These are phyloP conservation scores for Syngnathus typhle DNA, from an alignment of 2,113 vertebrate species.

Conservation along the genomic window DNA sequence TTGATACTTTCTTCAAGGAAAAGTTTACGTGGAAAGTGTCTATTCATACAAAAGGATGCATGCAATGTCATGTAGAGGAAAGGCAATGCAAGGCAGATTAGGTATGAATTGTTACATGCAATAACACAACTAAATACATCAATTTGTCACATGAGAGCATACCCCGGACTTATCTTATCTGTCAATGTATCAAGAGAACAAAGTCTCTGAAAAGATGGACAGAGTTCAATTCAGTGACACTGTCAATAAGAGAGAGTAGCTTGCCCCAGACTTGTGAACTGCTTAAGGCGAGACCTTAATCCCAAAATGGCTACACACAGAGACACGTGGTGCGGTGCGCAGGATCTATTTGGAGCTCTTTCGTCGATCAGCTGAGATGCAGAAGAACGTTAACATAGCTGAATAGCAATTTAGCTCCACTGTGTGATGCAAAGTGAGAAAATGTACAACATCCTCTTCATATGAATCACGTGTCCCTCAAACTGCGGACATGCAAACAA, in stretches of 20 bases:
- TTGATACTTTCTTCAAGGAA: too few species aligned
- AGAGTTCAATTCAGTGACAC: neutral
- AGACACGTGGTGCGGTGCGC: too few species aligned
- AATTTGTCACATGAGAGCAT: too few species aligned
- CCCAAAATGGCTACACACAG: neutral
- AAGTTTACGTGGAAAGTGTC: too few species aligned
- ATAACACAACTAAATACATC: too few species aligned
- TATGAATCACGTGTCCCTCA: neutral
- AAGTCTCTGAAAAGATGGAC: neutral
- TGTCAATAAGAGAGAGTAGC: neutral
- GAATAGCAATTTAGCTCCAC: neutral
- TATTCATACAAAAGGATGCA: too few species aligned
- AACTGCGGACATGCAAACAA: neutral
- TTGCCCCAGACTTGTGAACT: constrained; percentile 1
- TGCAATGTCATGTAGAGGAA: too few species aligned
- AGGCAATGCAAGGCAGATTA: too few species aligned
- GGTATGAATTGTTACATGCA: too few species aligned
- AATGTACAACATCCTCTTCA: neutral
- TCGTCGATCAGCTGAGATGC: neutral
- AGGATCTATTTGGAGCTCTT: neutral
- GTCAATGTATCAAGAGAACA: neutral
- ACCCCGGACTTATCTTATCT: too few species aligned
- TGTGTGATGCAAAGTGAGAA: neutral
- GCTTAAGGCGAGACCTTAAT: constrained; percentile 4
- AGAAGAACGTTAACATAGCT: neutral